Evolutionary conservation across 2,888 invertebrate genomes (phyloP).

Genomic region (Limnephilus marmoratus): DNA sequence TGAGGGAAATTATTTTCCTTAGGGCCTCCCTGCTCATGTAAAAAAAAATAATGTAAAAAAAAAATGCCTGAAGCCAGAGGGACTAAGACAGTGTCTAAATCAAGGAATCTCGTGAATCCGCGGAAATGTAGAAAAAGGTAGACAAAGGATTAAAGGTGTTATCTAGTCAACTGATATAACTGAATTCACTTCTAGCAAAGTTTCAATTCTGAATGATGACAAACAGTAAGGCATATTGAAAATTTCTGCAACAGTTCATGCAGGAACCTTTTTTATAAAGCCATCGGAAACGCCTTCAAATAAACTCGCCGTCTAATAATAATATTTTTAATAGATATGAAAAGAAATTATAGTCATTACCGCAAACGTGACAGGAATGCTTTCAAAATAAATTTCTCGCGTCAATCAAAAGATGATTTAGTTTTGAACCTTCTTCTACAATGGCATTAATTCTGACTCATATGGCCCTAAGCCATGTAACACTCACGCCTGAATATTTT

Average conservation of each 20-base stretch:
- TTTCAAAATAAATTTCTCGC: not conserved
- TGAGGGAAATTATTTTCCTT: too few species aligned
- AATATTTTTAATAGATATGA: too few species aligned
- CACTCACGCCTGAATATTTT: not conserved
- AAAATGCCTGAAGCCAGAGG: too few species aligned
- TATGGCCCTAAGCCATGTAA: not conserved
- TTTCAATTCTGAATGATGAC: not conserved
- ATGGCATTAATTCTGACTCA: not conserved
- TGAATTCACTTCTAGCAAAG: not conserved
- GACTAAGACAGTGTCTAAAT: not conserved
- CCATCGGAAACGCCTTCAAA: too few species aligned
- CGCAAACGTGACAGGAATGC: not conserved
- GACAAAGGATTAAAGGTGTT: too few species aligned
- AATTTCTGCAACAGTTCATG: not conserved
- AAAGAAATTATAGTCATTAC: not conserved
- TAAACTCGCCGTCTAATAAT: too few species aligned
- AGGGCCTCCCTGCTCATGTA: too few species aligned
- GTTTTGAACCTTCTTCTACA: not conserved
- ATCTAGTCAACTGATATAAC: not conserved
- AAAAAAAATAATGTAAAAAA: too few species aligned
- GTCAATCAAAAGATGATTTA: not conserved
- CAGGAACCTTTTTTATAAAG: not conserved
- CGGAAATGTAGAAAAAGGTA: too few species aligned
- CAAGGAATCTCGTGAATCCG: not conserved
- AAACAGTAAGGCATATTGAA: too few species aligned